Conservation (phyloP, 23 tunicate species). For the Ciona savignyi region DNA sequence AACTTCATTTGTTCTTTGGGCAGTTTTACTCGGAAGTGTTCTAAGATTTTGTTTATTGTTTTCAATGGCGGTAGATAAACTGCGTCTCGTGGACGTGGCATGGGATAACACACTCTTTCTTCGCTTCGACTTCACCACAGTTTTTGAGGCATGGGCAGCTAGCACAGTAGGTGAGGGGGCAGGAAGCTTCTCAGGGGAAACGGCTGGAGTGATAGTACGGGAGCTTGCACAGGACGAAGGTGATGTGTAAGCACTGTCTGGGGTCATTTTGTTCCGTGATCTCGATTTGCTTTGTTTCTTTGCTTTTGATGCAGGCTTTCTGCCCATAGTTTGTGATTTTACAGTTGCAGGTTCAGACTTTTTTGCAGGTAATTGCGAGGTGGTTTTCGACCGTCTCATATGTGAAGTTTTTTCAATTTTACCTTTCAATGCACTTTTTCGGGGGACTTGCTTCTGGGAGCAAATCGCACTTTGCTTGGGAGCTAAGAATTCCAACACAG, state of each 20-base stretch:
- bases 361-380: neutral
- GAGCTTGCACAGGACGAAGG: neutral
- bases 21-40: neutral
- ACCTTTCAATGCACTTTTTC: too few species aligned
- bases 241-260: neutral
- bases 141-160: constrained; percentile 17
- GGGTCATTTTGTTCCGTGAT: neutral
- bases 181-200: constrained; percentile 9
- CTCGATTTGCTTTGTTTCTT: too few species aligned
- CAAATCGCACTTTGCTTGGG: neutral
- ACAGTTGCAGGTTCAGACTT: neutral
- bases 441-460: neutral
- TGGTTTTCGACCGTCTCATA: neutral
- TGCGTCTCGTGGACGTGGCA: neutral
- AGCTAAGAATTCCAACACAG: neutral
- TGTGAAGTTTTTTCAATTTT: too few species aligned
- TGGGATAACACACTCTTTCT: constrained; percentile 1
- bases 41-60: too few species aligned
- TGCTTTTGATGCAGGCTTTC: neutral
- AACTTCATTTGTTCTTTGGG: neutral
- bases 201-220: constrained; percentile 8
- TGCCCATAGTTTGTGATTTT: neutral
- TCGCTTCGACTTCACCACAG: constrained; percentile 13
- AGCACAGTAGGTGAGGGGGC: neutral
- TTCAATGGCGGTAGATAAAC: neutral